A percentile compares a stretch with the other conserved stretches of the same genome.
Conservation (phyloP, 2,797 vertebrate genomes). For the Tapirus indicus region DNA sequence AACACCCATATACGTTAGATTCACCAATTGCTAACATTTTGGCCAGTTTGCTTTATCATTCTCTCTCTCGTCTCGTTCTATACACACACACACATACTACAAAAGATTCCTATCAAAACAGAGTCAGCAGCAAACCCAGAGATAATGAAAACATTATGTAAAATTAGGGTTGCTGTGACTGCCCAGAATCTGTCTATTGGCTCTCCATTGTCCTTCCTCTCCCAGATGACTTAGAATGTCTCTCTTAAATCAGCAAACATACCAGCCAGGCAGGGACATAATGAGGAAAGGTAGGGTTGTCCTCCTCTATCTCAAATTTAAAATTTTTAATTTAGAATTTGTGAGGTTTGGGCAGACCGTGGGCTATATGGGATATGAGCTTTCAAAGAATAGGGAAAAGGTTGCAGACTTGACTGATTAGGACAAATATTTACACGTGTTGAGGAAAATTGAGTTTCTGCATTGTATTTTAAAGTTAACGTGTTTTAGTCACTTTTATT, state of each 20-base stretch:
- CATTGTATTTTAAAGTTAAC: background rate
- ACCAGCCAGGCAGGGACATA: background rate
- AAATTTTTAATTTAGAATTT: conserved; percentile 30
- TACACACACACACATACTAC: background rate
- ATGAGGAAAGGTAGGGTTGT: background rate
- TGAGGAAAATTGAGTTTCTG: background rate
- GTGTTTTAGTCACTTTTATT: background rate
- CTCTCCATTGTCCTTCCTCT: background rate
- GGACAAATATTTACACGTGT: background rate
- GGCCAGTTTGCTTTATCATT: background rate
- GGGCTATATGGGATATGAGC: background rate
- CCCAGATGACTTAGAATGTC: background rate
- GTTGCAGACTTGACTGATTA: background rate
- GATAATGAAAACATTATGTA: background rate
- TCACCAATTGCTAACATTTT: background rate
- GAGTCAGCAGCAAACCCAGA: background rate
- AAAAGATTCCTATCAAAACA: background rate
- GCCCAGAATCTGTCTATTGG: background rate
- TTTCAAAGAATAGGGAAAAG: background rate
- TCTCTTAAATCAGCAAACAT: background rate
- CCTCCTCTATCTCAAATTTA: background rate
- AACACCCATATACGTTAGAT: background rate
- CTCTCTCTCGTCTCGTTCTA: background rate
- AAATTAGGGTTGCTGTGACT: too few relatives aligned
- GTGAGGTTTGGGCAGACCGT: background rate